These are phyloP conservation scores for Pelagia noctiluca DNA, from an alignment of 30 jellyfish, hydroid and myxozoan species.

Conservation along the genomic window DNA sequence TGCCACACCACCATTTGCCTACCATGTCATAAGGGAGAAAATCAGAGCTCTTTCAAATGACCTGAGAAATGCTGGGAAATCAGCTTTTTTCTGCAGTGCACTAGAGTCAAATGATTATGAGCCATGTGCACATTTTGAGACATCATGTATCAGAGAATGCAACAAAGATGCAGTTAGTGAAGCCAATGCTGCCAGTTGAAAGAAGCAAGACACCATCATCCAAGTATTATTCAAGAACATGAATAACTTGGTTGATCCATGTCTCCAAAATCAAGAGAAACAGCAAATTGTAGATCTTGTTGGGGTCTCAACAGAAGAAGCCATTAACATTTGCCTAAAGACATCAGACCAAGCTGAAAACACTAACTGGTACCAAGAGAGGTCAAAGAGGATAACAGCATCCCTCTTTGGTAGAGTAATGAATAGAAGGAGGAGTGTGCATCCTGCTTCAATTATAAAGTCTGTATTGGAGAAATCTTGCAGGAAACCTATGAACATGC, in stretches of 20 bases:
- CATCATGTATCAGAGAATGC: conserved; percentile 10
- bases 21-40: conserved; percentile 5
- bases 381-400: conserved; percentile 58
- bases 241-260: not conserved
- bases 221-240: conserved; percentile 17
- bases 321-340: conserved; percentile 5
- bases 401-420: conserved; percentile 52
- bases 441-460: conserved; percentile 39
- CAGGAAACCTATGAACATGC: conserved; percentile 33
- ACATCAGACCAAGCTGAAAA: conserved; percentile 21
- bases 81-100: conserved; percentile 22
- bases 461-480: not conserved
- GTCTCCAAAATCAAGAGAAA: conserved; percentile 2
- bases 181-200: not conserved
- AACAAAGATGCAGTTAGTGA: not conserved
- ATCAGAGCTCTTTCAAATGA: conserved; percentile 7
- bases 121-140: conserved; percentile 46
- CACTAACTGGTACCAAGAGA: conserved; percentile 43
- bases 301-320: conserved; percentile 38
- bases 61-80: not conserved
- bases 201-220: not conserved
- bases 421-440: conserved; percentile 49
- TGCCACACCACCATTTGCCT: conserved; percentile 44
- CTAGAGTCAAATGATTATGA: conserved; percentile 38
- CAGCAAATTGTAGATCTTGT: conserved; percentile 24